phyloP scores from a whole-genome alignment of 2,113 vertebrate species.

The Channa argus region DNA sequence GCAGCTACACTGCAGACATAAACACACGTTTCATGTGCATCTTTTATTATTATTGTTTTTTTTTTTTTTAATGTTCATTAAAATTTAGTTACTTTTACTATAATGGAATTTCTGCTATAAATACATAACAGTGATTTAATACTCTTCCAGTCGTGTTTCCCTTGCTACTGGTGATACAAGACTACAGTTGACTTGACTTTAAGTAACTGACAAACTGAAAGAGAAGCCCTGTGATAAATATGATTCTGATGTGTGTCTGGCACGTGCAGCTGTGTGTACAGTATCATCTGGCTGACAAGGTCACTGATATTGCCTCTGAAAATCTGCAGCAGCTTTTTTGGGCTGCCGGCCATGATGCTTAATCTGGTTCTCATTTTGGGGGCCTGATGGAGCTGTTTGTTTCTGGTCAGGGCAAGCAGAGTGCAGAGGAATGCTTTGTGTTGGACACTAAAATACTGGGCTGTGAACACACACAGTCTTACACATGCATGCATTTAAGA shows the following conservation, averaged over 20 bases:
- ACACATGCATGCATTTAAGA: slow-evolving; percentile 17
- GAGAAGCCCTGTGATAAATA: too few species aligned
- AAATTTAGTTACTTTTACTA: too few species aligned
- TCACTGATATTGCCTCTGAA: slow-evolving; percentile 64
- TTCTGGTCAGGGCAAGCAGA: slow-evolving; percentile 71
- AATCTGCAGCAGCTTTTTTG: slow-evolving; percentile 59
- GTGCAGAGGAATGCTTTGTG: slow-evolving; percentile 72
- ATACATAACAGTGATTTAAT: too few species aligned
- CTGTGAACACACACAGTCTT: slow-evolving; percentile 36
- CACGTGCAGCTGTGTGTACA: slow-evolving; percentile 59
- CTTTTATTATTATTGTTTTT: too few species aligned
- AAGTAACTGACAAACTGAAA: slow-evolving; percentile 21
- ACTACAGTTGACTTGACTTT: slow-evolving; percentile 8
- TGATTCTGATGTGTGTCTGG: slow-evolving; percentile 57
- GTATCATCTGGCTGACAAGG: slow-evolving; percentile 72
- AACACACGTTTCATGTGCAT: too few species aligned
- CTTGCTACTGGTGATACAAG: slow-evolving; percentile 35
- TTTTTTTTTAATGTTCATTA: too few species aligned
- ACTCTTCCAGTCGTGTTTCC: not conserved
- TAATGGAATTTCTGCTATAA: too few species aligned
- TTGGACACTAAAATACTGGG: slow-evolving; percentile 54
- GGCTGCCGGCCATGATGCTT: slow-evolving; percentile 53
- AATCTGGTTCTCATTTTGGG: slow-evolving; percentile 78
- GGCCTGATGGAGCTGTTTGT: slow-evolving; percentile 76
- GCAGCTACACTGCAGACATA: too few species aligned